Conservation (phyloP, 2,797 vertebrate genomes). For the Enteromius afrohamiltoni region DNA sequence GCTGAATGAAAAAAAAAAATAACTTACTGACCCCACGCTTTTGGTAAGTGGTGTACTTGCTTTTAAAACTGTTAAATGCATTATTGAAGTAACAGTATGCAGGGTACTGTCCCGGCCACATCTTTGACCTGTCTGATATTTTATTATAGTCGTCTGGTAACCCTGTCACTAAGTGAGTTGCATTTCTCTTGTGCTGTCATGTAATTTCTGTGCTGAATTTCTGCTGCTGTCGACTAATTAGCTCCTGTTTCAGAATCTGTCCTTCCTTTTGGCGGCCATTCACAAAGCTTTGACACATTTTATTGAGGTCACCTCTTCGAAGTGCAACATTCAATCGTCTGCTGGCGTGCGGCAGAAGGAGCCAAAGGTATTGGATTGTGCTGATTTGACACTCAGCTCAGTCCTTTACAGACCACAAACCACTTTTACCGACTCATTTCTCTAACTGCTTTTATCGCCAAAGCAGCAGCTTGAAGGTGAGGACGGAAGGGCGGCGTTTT, state of each 20-base stretch:
- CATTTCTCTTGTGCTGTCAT: conserved; percentile 21
- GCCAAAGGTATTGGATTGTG: conserved; percentile 45
- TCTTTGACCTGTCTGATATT: background rate
- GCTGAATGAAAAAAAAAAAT: background rate
- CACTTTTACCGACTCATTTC: conserved; percentile 41
- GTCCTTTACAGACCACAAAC: conserved; percentile 45
- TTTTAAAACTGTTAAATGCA: background rate
- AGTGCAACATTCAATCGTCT: conserved; percentile 3
- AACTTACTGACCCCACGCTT: background rate
- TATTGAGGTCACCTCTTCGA: conserved; percentile 23
- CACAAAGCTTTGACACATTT: conserved; percentile 14
- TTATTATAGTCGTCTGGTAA: background rate
- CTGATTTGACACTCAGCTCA: conserved; percentile 41
- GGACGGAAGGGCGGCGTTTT: conserved; percentile 21
- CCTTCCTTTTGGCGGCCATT: conserved; percentile 25
- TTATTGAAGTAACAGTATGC: background rate
- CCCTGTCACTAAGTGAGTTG: background rate
- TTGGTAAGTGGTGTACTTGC: background rate
- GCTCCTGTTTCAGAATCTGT: conserved; percentile 18
- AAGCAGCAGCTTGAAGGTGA: conserved; percentile 39
- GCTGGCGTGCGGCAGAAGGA: conserved; percentile 1
- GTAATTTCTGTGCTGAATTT: background rate
- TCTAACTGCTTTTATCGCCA: conserved; percentile 33
- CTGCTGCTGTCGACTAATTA: conserved; percentile 8
- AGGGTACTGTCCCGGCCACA: background rate